Evolutionary conservation across 2,113 vertebrate species (phyloP).

Genomic region (Promerops cafer): DNA sequence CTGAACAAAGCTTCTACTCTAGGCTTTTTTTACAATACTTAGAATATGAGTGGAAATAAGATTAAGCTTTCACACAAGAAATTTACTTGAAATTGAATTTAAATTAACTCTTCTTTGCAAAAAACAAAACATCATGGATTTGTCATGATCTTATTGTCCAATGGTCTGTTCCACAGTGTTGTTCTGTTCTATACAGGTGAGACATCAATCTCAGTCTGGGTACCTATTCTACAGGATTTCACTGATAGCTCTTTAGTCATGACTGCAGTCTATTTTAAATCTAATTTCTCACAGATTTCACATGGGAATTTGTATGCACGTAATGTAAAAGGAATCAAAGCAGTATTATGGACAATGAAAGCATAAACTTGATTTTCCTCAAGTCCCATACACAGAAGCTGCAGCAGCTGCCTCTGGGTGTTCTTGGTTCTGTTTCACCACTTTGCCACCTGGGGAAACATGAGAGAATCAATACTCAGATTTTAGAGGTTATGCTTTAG

Average conservation of each 20-base stretch:
- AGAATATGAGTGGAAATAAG: neutral
- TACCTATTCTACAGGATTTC: neutral
- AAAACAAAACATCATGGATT: neutral
- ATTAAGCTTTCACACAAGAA: neutral
- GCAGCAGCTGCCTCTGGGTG: slow-evolving; percentile 23
- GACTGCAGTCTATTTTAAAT: neutral
- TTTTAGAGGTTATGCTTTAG: slow-evolving; percentile 47
- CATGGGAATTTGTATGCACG: neutral
- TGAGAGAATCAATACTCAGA: slow-evolving; percentile 38
- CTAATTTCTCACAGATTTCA: neutral
- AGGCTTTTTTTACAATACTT: neutral
- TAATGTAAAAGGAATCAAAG: neutral
- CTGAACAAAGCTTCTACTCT: neutral
- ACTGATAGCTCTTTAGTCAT: neutral
- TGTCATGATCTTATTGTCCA: neutral
- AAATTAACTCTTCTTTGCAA: neutral
- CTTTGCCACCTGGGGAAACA: slow-evolving; percentile 55
- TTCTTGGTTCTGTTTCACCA: slow-evolving; percentile 55
- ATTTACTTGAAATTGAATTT: neutral
- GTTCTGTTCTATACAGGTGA: neutral
- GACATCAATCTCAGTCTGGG: neutral
- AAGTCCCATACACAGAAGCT: slow-evolving; percentile 12
- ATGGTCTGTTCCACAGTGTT: neutral
- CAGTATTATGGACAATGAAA: neutral
- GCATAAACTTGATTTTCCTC: neutral